Evolutionary conservation across 2,113 vertebrate genomes (phyloP), one percentile per base, ranked within the genome.

Genomic region (Sterna hirundo): DNA sequence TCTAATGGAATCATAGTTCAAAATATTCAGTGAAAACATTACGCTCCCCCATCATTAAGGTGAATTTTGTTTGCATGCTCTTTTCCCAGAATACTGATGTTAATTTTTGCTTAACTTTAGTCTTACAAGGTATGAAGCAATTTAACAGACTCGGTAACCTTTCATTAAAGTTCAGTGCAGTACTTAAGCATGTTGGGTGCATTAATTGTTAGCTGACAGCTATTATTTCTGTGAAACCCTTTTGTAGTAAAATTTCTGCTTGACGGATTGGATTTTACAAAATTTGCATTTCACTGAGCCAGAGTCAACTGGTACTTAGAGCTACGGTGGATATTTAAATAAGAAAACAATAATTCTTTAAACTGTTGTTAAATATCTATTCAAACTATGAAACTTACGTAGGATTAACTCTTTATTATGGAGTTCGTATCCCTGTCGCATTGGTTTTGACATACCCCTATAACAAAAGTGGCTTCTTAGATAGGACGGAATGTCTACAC

Each of bases 191-290:
- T 97, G 97, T 97, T 86, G 96, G 97, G 94, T 96, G 97, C 96
- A 96, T 98, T 98, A 98, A 98, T 98, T 98, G 97, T 98, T 98
- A 96, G 95, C 97, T 98, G 98, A 98, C 98, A 98, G 98, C 97
- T 97, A 98, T 98, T 98, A 98, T 98, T 98, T 97, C 97, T 96
- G 44, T 58, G 77, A 96, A 98, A 97, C 95, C 87, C 94, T 98
- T 98, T 97, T 96, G 95, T 87, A 96, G 96, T 96, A 95, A 97
- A 98, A 98, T 96, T 97, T 97, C 97, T 97, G 90, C 97, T 97
- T 98, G 97, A 98, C 96, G 96, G 97, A 97, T 98, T 97, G 94
- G 96, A 97, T 97, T 98, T 98, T 95, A 94, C 93, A 91, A 96
- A 97, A 98, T 98, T 97, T 97, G 96, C 98, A 98, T 98, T 97